Evolutionary conservation across 2,797 vertebrate genomes (phyloP), one percentile per base, ranked within the genome.

Genomic region (Rhadinocentrus ornatus): DNA sequence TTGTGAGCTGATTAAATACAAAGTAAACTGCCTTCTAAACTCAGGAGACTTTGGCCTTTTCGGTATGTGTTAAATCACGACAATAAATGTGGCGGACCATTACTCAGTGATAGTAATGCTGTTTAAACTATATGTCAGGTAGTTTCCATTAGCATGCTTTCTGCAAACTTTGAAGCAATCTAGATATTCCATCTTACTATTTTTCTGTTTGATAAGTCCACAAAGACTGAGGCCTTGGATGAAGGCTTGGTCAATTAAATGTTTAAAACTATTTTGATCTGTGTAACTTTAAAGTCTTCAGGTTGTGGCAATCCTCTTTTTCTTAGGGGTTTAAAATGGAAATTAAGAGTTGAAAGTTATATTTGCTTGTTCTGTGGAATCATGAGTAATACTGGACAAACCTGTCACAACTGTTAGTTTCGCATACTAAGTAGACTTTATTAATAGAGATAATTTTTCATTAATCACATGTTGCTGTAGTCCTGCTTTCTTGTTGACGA

Each of bases 21-120:
- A 37, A 73, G 67, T 76, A 56, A 84, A 77, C 71, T 81, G 75
- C 15, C 73, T 86, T 73, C 77, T 82, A 67, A 81, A 66, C 71
- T 78, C 62, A 26, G 41, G 50, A 84, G 86, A 91, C 89, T 91
- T 91, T 91, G 88, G 91, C 87, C 86, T 91, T 91, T 92, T 87
- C 68, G 72, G 56, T 58, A 35, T 79, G 64, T 73, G 57, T 78
- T 81, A 73, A 87, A 70, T 84, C 63, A 78, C 73, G 66, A 70
- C 66, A 73, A 55, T 74, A 62, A 78, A 75, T n/a, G 12, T 15
- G 57, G 66, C 55, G 60, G 39, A 39, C 50, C 34, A 18, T 53
- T 59, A 62, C 60, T 69, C 50, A 55, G 39, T n/a, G 8, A 67
- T 78, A 37, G 60, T 56, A 22, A 44, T 68, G 32, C 29, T 41